Percentiles rank a stretch among this genome's conserved stretches.
phyloP scores from a whole-genome alignment of 2,888 invertebrate genomes.

The Tenthredo notha region DNA sequence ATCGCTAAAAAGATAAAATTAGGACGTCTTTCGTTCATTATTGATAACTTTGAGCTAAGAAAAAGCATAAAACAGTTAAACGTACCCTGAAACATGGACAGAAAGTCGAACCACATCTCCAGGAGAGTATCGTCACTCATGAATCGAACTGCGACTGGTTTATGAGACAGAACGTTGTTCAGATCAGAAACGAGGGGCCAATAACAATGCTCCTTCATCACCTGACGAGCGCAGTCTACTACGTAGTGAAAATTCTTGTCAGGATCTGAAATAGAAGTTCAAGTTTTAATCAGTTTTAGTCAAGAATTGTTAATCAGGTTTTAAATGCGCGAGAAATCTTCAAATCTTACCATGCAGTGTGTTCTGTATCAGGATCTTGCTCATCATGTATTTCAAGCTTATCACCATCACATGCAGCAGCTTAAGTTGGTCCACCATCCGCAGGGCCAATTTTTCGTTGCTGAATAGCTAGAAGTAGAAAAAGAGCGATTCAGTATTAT shows the following conservation, averaged over 20 bases:
- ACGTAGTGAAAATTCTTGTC: constrained; percentile 92
- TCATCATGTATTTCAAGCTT: constrained; percentile 95
- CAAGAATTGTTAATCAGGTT: background rate
- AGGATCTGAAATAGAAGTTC: constrained; percentile 80
- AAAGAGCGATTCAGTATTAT: background rate
- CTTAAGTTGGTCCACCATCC: constrained; percentile 94
- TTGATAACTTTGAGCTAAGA: background rate
- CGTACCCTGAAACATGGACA: constrained; percentile 95
- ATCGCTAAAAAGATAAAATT: background rate
- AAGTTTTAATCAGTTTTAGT: background rate
- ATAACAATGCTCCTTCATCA: constrained; percentile 99
- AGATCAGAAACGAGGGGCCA: constrained; percentile 99
- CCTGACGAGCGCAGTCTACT: constrained; percentile 93
- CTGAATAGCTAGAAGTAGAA: constrained; percentile 88
- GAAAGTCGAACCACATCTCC: constrained; percentile 97
- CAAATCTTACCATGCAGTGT: constrained; percentile 87
- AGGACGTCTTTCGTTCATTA: background rate
- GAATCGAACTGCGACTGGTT: constrained; percentile 94
- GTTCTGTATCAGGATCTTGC: constrained; percentile 92
- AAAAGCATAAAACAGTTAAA: constrained; percentile 25
- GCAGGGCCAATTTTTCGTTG: constrained; percentile 93
- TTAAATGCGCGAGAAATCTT: constrained; percentile 64
- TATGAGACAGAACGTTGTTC: constrained; percentile 96
- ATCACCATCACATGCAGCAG: constrained; percentile 96
- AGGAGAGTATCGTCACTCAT: constrained; percentile 93